phyloP scores from a whole-genome alignment of 1,140 invertebrate genomes.

The Drosophila albomicans region DNA sequence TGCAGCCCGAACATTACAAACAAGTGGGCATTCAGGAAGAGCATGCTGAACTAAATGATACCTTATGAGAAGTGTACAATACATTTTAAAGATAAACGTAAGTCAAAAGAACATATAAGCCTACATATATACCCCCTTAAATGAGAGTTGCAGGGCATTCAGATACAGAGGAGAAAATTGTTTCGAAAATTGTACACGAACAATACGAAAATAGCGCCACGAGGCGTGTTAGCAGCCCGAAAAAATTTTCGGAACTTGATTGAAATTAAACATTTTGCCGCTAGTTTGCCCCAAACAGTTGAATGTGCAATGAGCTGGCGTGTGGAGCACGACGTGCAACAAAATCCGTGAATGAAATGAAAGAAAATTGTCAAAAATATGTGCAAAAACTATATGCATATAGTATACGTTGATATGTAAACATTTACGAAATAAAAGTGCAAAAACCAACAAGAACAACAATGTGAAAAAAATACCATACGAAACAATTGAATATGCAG shows the following conservation, averaged over 20 bases:
- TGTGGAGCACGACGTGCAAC: constrained; percentile 28
- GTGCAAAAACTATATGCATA: constrained; percentile 31
- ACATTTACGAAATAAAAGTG: constrained; percentile 57
- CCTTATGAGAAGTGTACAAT: background rate
- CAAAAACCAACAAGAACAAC: constrained; percentile 5
- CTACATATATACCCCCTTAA: background rate
- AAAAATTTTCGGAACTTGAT: constrained; percentile 59
- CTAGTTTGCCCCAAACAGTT: constrained; percentile 57
- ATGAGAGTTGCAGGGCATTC: background rate
- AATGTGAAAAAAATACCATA: background rate
- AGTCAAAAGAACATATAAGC: background rate
- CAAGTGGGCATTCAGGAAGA: constrained; percentile 4
- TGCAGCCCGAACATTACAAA: constrained; percentile 34
- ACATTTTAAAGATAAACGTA: background rate
- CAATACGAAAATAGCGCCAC: constrained; percentile 72
- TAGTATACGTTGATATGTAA: constrained; percentile 44
- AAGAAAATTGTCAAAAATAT: constrained; percentile 55
- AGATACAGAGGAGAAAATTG: constrained; percentile 50
- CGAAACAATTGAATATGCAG: constrained; percentile 48
- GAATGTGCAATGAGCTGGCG: constrained; percentile 64
- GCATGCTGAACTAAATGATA: background rate
- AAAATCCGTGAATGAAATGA: constrained; percentile 22
- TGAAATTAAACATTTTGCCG: constrained; percentile 68
- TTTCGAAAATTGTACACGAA: constrained; percentile 70
- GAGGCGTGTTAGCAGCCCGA: constrained; percentile 46